Evolutionary conservation across 2,113 vertebrate genomes (phyloP), one percentile per base, ranked within the genome.

Genomic region (Sorex araneus): DNA sequence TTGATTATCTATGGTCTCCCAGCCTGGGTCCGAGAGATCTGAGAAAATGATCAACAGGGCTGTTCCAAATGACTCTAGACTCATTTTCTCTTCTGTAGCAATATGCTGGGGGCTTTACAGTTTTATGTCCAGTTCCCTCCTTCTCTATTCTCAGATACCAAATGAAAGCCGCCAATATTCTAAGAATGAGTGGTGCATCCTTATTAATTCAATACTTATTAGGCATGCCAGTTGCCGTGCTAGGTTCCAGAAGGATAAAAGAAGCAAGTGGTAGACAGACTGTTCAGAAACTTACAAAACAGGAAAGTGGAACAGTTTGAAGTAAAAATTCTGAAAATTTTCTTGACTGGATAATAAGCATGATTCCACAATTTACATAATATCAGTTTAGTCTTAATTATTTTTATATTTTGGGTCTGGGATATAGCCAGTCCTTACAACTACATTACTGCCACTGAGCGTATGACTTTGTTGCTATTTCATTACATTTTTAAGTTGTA

Each of bases 401-500:
- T 18, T 69, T 21, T 54, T 70, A 28, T 50, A 9, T 11, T 27
- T 89, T 23, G 66, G 8, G 1, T 74, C 10, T 80, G 47, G 4
- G 16, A 3, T 76, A 45, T 45, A 60, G 64, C 6, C 9, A 60
- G 7, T 45, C 21, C 8, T 82, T 12, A 60, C 79, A 10, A 30
- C 8, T 28, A 66, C 64, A 86, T 15, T 45, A 10, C 4, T 63
- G 16, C 1, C 10, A 18, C 45, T 6, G 4, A 45, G 19, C 19
- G 23, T 28, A 18, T 19, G 8, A 21, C 28, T 64, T 64, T 15
- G 4, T 75, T 25, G 23, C 77, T 40, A 27, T 67, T 50, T 63
- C 40, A 87, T 45, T 94, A 89, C 50, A 66, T 7, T 85, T 63
- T 76, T 74, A 75, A 45, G 19, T 12, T 84, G 18, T 54, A 80